Conservation (phyloP, 2,888 invertebrate species). For the Aphelenchoides bicaudatus region DNA sequence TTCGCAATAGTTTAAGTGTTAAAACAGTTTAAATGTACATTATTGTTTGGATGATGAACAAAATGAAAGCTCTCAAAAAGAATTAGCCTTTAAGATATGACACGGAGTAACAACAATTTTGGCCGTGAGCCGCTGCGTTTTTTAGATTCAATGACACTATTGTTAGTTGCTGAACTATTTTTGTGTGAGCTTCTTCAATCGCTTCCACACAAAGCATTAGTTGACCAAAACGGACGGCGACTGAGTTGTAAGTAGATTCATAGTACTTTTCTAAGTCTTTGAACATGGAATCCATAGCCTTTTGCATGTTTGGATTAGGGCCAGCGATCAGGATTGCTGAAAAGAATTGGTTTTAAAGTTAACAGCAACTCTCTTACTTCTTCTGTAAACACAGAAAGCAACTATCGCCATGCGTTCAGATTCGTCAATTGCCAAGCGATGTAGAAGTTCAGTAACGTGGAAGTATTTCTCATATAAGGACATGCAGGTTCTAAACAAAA, state of each 20-base stretch:
- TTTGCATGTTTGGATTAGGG: not conserved
- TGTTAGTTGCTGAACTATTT: constrained; percentile 1
- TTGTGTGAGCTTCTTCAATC: constrained; percentile 2
- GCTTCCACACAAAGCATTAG: constrained; percentile 4
- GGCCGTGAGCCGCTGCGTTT: too few species aligned
- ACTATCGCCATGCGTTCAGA: constrained; percentile 4
- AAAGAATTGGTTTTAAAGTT: too few species aligned
- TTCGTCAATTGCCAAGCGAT: not conserved
- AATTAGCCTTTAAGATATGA: too few species aligned
- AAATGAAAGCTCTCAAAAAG: too few species aligned
- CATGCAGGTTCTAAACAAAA: constrained; percentile 10
- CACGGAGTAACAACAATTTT: too few species aligned
- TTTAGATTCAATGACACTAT: not conserved
- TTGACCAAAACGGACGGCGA: constrained; percentile 2
- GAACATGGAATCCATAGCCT: not conserved
- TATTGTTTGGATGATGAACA: too few species aligned
- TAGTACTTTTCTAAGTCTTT: not conserved
- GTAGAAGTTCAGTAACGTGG: not conserved
- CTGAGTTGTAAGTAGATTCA: not conserved
- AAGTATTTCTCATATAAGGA: not conserved
- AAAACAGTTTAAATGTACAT: too few species aligned
- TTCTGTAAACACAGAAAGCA: not conserved
- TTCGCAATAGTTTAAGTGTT: too few species aligned
- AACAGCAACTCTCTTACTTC: too few species aligned
- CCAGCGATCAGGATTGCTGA: not conserved